Evolutionary conservation across 2,113 vertebrate species (phyloP), one percentile per base, ranked within the genome.

Genomic region (Puma concolor): DNA sequence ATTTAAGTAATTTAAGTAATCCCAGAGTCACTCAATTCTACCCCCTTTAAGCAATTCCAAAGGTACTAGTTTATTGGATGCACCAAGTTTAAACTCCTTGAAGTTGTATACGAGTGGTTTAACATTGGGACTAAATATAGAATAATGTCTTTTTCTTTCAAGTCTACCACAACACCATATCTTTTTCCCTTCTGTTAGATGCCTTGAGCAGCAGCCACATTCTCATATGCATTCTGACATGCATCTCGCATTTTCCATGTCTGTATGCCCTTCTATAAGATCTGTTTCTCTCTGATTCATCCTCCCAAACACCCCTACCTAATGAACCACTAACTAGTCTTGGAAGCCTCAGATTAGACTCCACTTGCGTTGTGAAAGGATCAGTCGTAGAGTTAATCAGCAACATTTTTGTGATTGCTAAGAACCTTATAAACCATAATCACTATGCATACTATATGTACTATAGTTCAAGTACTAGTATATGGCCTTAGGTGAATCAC

Each of bases 351-450:
- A 38, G 8, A 29, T 86, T 76, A 88, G 13, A 69, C n/a, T 88
- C 71, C 33, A 27, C 12, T 71, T 90, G 90, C 60, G 54, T 63
- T 48, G 14, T 86, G 3, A 69, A 71, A 31, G 0, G n/a, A 6
- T 38, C 38, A 63, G 66, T 38, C 31, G 38, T 25, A 57, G 17
- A 95, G 27, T 69, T 89, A 36, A 36, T 87, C 5, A 80, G 16
- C 57, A 67, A 63, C 67, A 76, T 57, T 92, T 71, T 71, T 14
- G 25, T 94, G 4, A 77, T 54, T 71, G 33, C 41, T 85, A 81
- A 88, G 27, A 71, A 66, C 92, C 11, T 29, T 67, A 67, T 38
- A 92, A 86, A 36, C 3, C 4, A 29, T 50, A 36, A 77, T 85
- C 31, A 33, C 3, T 36, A 36, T 90, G 1, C 1, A 63, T 67